These are phyloP conservation scores for Sialis fuliginosa DNA, from an alignment of 2,888 invertebrate genomes.

Conservation along the genomic window DNA sequence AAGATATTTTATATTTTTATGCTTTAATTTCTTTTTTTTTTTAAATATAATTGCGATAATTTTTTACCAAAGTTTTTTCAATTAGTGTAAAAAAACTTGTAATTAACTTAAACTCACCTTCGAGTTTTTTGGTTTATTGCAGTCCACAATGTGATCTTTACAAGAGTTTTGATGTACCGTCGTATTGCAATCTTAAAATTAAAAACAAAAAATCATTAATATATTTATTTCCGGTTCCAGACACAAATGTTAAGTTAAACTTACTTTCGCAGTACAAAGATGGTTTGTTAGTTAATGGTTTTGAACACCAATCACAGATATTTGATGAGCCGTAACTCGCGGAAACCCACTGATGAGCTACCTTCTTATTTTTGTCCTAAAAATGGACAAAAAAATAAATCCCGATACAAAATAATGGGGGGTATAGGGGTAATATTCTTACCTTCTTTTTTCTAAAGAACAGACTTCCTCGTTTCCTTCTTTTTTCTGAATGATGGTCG, in stretches of 20 bases:
- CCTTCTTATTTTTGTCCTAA: conserved; percentile 61
- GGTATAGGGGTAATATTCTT: conserved; percentile 5
- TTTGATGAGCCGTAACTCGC: conserved; percentile 45
- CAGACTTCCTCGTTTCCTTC: conserved; percentile 72
- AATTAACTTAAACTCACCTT: no score
- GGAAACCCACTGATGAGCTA: conserved; percentile 57
- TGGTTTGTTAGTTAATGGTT: conserved; percentile 60
- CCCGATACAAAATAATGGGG: neutral
- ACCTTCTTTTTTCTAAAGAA: conserved; percentile 88
- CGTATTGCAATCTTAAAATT: conserved; percentile 66
- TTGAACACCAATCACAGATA: conserved; percentile 61
- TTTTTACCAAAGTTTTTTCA: no score
- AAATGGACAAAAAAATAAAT: conserved; percentile 7
- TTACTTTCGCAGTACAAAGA: conserved; percentile 73
- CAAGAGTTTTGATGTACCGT: conserved; percentile 76
- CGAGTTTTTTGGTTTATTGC: conserved; percentile 51
- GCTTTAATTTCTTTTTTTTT: no score
- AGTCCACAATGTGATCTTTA: conserved; percentile 75
- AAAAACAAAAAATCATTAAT: conserved; percentile 5
- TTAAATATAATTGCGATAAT: no score
- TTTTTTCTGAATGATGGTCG: conserved; percentile 66
- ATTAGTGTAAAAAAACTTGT: no score
- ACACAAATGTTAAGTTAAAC: conserved; percentile 17
- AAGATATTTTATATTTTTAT: no score
- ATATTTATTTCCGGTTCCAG: conserved; percentile 2